phyloP scores from a whole-genome alignment of 2,797 vertebrate genomes.

The Novumbra hubbsi region DNA sequence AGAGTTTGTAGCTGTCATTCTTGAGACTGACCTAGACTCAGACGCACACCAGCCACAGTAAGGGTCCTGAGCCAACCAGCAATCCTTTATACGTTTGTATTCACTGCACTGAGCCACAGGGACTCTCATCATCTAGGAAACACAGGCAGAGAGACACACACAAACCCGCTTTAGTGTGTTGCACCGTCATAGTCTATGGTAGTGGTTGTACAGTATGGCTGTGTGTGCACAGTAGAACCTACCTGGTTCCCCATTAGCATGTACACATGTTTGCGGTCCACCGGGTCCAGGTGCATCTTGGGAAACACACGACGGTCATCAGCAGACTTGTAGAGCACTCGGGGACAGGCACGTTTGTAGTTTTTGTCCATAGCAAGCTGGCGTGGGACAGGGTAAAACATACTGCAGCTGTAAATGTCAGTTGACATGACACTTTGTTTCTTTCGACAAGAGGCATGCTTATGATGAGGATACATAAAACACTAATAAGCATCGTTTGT shows the following conservation, averaged over 20 bases:
- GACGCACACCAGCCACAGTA: slow-evolving; percentile 69
- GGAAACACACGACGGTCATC: slow-evolving; percentile 54
- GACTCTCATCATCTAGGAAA: slow-evolving; percentile 56
- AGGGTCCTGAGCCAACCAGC: slow-evolving; percentile 66
- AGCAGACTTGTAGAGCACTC: slow-evolving; percentile 57
- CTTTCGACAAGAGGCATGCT: neutral
- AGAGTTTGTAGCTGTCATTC: neutral
- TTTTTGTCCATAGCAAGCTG: slow-evolving; percentile 67
- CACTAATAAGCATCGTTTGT: neutral
- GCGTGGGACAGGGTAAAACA: slow-evolving; percentile 10
- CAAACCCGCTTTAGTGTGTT: neutral
- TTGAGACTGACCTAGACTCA: slow-evolving; percentile 41
- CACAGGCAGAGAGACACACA: slow-evolving; percentile 7
- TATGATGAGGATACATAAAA: neutral
- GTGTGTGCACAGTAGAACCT: slow-evolving; percentile 1
- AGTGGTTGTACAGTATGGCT: neutral
- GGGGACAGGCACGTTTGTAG: slow-evolving; percentile 49
- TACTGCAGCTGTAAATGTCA: neutral
- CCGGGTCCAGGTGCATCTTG: slow-evolving; percentile 59
- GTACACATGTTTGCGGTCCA: slow-evolving; percentile 59
- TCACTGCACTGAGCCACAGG: slow-evolving; percentile 53
- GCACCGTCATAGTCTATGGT: neutral
- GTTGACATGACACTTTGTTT: neutral
- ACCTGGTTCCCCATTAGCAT: slow-evolving; percentile 63
- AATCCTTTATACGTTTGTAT: slow-evolving; percentile 37